phyloP scores from a whole-genome alignment of 2,113 vertebrate genomes.

The Chionodraco myersi region DNA sequence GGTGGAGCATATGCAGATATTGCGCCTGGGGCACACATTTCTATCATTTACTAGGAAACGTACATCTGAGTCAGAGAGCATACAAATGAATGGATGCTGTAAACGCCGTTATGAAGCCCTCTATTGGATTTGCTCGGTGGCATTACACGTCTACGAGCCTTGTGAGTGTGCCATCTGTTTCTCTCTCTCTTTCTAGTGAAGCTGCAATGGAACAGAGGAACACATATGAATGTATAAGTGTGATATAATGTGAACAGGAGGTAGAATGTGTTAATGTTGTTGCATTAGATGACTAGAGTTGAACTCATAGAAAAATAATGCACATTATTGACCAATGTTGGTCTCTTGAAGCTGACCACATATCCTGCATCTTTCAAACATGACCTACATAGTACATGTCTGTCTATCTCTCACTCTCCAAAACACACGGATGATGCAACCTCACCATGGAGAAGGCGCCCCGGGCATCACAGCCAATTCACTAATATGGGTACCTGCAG shows the following conservation, averaged over 20 bases:
- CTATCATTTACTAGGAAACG: constrained; percentile 37
- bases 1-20: constrained; percentile 14
- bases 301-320: background rate
- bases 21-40: constrained; percentile 11
- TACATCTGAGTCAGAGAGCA: constrained; percentile 52
- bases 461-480: constrained; percentile 17
- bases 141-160: constrained; percentile 31
- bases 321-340: background rate
- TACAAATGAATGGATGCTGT: constrained; percentile 38
- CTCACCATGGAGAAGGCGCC: constrained; percentile 21
- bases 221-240: background rate
- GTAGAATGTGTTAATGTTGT: background rate
- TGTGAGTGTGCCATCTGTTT: constrained; percentile 7
- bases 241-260: constrained; percentile 1
- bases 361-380: background rate
- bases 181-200: constrained; percentile 6
- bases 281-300: background rate
- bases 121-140: constrained; percentile 19
- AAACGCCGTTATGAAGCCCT: constrained; percentile 23
- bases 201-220: background rate
- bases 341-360: constrained; percentile 18
- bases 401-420: background rate
- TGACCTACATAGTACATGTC: constrained; percentile 7
- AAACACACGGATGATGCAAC: constrained; percentile 33
- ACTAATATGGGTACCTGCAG: constrained; percentile 54